Base-by-base conservation (phyloP, 2,888 invertebrate genomes). In the Sepioteuthis lessoniana region DNA sequence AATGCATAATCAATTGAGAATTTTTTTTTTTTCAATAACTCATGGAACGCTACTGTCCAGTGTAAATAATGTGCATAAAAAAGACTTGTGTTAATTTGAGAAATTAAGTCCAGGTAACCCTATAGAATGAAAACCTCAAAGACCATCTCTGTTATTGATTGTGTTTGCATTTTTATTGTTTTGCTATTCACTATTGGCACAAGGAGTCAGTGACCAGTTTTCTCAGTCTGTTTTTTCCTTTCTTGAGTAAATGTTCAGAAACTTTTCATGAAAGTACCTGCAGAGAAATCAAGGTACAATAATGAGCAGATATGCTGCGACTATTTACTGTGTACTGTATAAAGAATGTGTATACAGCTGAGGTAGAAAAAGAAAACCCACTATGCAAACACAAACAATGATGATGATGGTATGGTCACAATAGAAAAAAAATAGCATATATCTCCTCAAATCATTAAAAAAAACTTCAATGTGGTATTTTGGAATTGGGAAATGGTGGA, bases 381-480 rank as follows among this genome's bases (percentile, higher is more conserved):
- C 76, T 76, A n/a, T 76, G 76, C 76, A 76, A 76, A 76, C 76
- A 76, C 76, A 76, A 76, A 76, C 76, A 76, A 76, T 76, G 76
- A 76, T n/a, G n/a, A 76, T 35, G n/a, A 35, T 76, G 76, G 31
- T n/a, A 10, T 31, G 13, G n/a, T n/a, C n/a, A n/a, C n/a, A n/a
- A n/a, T n/a, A n/a, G n/a, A 76, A 16, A 16, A 76, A 76, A 31
- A 76, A 76, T 76, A n/a, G 8, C 10, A 10, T 13, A 76, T 8
- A 4, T 76, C 0, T 76, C 31, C 31, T 76, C 2, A 31, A 76
- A 76, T n/a, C 76, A 31, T 76, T 10, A 76, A 76, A 76, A 76
- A 7, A 76, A 76, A 76, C n/a, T 76, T 76, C 16, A n/a, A n/a
- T 76, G 8, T 76, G n/a, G n/a, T 76, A 35, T n/a, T 16, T 76